phyloP scores from a whole-genome alignment of 1,140 invertebrate species.

The Vanessa atalanta region DNA sequence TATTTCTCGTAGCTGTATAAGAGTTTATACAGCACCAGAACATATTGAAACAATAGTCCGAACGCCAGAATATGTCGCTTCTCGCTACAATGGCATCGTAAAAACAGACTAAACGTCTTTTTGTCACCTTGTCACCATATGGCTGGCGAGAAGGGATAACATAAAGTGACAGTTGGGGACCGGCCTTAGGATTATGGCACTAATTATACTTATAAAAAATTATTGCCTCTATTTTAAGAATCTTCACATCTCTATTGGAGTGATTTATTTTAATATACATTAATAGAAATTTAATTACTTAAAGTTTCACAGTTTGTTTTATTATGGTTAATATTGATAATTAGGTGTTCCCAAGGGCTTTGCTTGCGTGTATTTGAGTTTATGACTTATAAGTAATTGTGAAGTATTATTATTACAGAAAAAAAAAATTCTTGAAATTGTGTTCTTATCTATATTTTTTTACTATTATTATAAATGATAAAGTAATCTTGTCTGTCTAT shows the following conservation, averaged over 20 bases:
- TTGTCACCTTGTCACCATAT: constrained; percentile 58
- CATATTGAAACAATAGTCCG: constrained; percentile 22
- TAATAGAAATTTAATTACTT: constrained; percentile 4
- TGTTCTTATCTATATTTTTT: too few species aligned
- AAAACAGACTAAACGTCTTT: constrained; percentile 39
- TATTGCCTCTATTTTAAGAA: constrained; percentile 9
- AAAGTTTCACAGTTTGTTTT: neutral
- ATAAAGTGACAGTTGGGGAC: constrained; percentile 32
- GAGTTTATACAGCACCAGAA: constrained; percentile 1
- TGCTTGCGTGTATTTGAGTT: too few species aligned
- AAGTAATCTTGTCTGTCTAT: too few species aligned
- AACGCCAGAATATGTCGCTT: constrained; percentile 6
- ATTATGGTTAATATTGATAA: neutral
- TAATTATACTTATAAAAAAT: constrained; percentile 12
- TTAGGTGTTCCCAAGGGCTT: too few species aligned
- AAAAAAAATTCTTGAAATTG: too few species aligned
- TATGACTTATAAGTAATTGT: too few species aligned
- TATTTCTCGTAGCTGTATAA: neutral
- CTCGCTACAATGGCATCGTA: constrained; percentile 26
- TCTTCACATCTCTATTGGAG: constrained; percentile 2
- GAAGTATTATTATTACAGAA: too few species aligned
- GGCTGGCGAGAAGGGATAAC: constrained; percentile 34
- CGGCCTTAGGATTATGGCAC: constrained; percentile 24
- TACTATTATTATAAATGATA: too few species aligned
- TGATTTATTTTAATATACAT: neutral